Percentiles rank a stretch among this genome's conserved stretches.
Evolutionary conservation across 2,888 invertebrate genomes (phyloP).

Genomic region (Drosophila cognata): DNA sequence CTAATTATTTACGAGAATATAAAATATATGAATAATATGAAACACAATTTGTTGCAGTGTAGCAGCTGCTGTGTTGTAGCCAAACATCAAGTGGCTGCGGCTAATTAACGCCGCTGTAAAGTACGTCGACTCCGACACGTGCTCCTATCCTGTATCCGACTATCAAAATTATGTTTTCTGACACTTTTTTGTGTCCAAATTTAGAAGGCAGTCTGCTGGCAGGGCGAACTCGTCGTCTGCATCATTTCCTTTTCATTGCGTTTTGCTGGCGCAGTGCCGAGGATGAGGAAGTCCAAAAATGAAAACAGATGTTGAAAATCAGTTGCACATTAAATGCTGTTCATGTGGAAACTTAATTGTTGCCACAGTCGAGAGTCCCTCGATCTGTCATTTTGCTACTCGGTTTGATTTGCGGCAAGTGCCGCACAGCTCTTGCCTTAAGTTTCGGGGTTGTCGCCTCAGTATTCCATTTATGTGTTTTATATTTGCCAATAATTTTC

Average conservation of each 20-base stretch:
- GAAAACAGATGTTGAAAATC: slow-evolving; percentile 84
- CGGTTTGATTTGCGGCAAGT: slow-evolving; percentile 56
- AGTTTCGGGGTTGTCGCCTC: slow-evolving; percentile 45
- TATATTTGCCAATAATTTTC: slow-evolving; percentile 55
- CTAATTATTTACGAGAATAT: not conserved
- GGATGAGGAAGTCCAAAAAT: slow-evolving; percentile 73
- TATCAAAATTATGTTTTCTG: slow-evolving; percentile 69
- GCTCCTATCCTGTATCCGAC: slow-evolving; percentile 42
- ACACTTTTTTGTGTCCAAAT: slow-evolving; percentile 72
- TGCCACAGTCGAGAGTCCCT: slow-evolving; percentile 64
- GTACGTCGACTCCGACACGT: slow-evolving; percentile 58
- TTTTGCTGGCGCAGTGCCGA: slow-evolving; percentile 27
- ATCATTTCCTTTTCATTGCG: slow-evolving; percentile 73
- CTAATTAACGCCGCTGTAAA: slow-evolving; percentile 80
- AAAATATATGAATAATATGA: not conserved
- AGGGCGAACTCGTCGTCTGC: slow-evolving; percentile 57
- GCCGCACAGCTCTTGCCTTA: slow-evolving; percentile 26
- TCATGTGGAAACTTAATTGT: slow-evolving; percentile 84
- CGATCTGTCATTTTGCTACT: slow-evolving; percentile 66
- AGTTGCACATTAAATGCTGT: slow-evolving; percentile 83
- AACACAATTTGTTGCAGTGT: not conserved
- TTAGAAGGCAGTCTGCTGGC: slow-evolving; percentile 51
- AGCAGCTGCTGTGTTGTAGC: slow-evolving; percentile 42
- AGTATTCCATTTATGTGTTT: slow-evolving; percentile 48
- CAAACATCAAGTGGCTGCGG: slow-evolving; percentile 73